A percentile compares a stretch with the other conserved stretches of the same genome.
phyloP scores from a whole-genome alignment of 2,113 vertebrate species.

The Sarotherodon lohbergeri region DNA sequence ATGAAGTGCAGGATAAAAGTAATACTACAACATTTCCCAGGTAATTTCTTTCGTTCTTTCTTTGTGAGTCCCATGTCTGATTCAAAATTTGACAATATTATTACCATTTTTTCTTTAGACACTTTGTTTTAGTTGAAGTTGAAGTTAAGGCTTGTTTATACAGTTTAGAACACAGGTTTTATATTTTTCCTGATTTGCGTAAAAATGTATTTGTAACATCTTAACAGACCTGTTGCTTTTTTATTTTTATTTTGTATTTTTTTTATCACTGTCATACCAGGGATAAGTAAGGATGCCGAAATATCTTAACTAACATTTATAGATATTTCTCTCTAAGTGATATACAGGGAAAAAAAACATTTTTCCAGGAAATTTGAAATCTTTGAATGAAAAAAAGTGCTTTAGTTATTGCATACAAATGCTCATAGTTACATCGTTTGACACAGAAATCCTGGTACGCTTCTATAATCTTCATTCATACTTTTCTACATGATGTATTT shows the following conservation, averaged over 20 bases:
- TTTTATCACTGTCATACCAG: neutral
- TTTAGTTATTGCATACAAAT: neutral
- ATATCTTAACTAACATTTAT: neutral
- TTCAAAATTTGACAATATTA: neutral
- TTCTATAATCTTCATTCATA: neutral
- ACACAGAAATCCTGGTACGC: neutral
- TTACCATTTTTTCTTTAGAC: neutral
- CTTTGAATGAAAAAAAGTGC: neutral
- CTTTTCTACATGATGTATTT: neutral
- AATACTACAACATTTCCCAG: neutral
- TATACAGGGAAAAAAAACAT: neutral
- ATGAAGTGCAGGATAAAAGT: neutral
- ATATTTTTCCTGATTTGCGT: neutral
- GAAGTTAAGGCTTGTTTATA: neutral
- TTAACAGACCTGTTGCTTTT: neutral
- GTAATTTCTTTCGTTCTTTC: conserved; percentile 1
- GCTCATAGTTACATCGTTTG: neutral
- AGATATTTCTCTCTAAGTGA: neutral
- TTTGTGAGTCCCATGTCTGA: neutral
- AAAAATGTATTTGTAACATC: neutral
- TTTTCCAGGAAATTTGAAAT: neutral
- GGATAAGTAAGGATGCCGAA: neutral
- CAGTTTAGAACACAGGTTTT: neutral
- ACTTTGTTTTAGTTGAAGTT: neutral
- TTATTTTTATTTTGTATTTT: neutral